A percentile compares a stretch with the other conserved stretches of the same genome.
These are phyloP conservation scores for Eledone cirrhosa DNA, from an alignment of 2,888 invertebrate species.

Conservation along the genomic window DNA sequence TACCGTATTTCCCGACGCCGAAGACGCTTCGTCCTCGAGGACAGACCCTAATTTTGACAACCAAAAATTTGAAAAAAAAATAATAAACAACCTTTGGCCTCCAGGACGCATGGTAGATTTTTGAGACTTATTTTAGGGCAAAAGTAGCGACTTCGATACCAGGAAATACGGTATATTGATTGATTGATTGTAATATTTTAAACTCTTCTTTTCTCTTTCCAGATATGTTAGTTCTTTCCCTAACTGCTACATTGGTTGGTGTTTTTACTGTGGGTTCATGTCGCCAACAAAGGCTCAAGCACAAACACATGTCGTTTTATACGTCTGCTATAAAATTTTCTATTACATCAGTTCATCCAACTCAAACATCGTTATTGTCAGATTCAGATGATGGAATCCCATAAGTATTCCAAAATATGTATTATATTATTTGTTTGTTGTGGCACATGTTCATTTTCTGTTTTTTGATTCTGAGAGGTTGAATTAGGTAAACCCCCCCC, in stretches of 20 bases:
- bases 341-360: conserved; percentile 30
- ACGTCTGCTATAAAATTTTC: conserved; percentile 31
- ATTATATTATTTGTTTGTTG: background rate
- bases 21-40: too few species aligned
- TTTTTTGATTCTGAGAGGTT: background rate
- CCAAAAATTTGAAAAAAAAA: too few species aligned
- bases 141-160: too few species aligned
- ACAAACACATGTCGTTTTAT: conserved; percentile 35
- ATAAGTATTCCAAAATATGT: background rate
- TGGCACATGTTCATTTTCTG: background rate
- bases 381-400: conserved; percentile 38
- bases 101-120: too few species aligned
- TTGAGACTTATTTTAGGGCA: too few species aligned
- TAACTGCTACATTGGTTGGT: conserved; percentile 48
- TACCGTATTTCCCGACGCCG: too few species aligned
- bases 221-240: conserved; percentile 51
- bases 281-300: conserved; percentile 43
- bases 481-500: background rate
- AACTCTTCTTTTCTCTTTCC: conserved; percentile 32
- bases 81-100: too few species aligned
- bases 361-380: conserved; percentile 37
- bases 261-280: conserved; percentile 53
- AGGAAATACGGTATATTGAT: too few species aligned
- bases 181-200: too few species aligned
- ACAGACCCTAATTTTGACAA: too few species aligned